Conservation (phyloP, 2,888 invertebrate species). For the Hyalella azteca region DNA sequence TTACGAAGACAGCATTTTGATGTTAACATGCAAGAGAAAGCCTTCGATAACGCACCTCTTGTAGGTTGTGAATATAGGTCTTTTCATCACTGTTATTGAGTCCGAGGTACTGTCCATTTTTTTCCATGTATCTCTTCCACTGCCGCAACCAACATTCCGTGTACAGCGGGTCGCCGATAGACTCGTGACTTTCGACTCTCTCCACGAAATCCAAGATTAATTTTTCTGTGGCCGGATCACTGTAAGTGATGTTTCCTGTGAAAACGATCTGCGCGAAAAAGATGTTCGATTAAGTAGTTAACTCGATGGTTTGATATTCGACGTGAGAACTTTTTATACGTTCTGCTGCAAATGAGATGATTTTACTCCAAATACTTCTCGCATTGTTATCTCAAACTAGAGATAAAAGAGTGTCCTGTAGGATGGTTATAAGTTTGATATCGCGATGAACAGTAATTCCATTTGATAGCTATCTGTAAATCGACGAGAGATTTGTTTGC, state of each 20-base stretch:
- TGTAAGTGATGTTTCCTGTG: constrained; percentile 60
- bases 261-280: constrained; percentile 60
- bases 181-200: constrained; percentile 68
- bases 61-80: constrained; percentile 76
- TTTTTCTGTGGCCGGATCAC: constrained; percentile 58
- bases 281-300: neutral
- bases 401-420: neutral
- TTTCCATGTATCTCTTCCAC: constrained; percentile 77
- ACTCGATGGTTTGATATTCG: neutral
- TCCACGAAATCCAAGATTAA: constrained; percentile 46
- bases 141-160: constrained; percentile 89
- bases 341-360: too few relatives aligned
- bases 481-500: neutral
- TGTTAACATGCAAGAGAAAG: too few relatives aligned
- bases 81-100: constrained; percentile 76
- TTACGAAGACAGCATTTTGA: too few relatives aligned
- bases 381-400: too few relatives aligned
- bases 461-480: too few relatives aligned
- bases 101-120: constrained; percentile 70
- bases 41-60: constrained; percentile 68
- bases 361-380: too few relatives aligned
- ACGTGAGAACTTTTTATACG: neutral
- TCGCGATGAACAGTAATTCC: too few relatives aligned
- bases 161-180: constrained; percentile 72
- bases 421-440: too few relatives aligned